Percentiles rank a stretch among this genome's conserved stretches.
Conservation (phyloP, 2,888 invertebrate genomes). For the Liposcelis brunnea region DNA sequence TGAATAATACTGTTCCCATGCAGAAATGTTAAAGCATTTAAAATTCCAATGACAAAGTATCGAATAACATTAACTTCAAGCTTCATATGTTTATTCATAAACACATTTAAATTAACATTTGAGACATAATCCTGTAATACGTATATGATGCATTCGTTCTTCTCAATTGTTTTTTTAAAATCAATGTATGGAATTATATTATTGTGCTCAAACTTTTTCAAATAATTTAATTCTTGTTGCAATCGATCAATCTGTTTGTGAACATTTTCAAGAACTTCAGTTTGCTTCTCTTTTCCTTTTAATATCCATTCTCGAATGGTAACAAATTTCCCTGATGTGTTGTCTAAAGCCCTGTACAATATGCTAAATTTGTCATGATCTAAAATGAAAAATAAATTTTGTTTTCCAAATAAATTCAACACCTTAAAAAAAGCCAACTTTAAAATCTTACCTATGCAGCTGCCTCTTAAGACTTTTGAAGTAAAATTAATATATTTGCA, state of each 20-base stretch:
- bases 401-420: too few relatives aligned
- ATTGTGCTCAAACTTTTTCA: slow-evolving; percentile 49
- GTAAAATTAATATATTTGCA: background rate
- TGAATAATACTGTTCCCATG: slow-evolving; percentile 72
- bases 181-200: slow-evolving; percentile 61
- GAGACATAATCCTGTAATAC: slow-evolving; percentile 48
- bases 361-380: background rate
- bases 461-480: background rate
- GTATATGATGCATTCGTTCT: slow-evolving; percentile 45
- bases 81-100: slow-evolving; percentile 32
- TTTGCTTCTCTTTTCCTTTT: background rate
- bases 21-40: slow-evolving; percentile 57
- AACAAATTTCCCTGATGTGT: background rate
- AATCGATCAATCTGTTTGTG: slow-evolving; percentile 43
- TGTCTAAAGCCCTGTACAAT: background rate
- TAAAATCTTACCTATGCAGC: slow-evolving; percentile 4
- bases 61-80: slow-evolving; percentile 38
- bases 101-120: slow-evolving; percentile 29
- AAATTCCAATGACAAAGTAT: slow-evolving; percentile 49
- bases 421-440: too few relatives aligned
- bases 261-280: slow-evolving; percentile 24
- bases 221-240: slow-evolving; percentile 59
- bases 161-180: slow-evolving; percentile 42
- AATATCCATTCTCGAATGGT: background rate
- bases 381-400: background rate